These are phyloP conservation scores for Microcebus lehilahytsara DNA, from an alignment of 2,113 vertebrate species.

Conservation along the genomic window DNA sequence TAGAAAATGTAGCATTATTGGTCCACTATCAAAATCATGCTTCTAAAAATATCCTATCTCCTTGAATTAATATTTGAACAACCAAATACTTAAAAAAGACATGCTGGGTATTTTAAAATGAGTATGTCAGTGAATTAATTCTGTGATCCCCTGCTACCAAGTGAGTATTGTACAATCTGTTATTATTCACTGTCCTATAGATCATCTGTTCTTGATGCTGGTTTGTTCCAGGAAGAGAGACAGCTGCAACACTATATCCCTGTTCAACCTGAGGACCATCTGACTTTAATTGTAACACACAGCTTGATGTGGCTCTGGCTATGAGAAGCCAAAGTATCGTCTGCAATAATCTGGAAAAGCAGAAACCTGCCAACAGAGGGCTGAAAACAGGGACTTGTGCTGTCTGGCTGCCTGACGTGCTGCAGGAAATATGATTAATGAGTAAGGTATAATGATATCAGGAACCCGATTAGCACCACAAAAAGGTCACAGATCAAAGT, in stretches of 20 bases:
- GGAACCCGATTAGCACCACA: slow-evolving; percentile 94
- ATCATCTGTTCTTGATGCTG: slow-evolving; percentile 85
- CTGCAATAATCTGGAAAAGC: slow-evolving; percentile 88
- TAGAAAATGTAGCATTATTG: background rate
- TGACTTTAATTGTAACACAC: slow-evolving; percentile 91
- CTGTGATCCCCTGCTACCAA: slow-evolving; percentile 82
- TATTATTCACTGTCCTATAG: slow-evolving; percentile 84
- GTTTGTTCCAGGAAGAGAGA: slow-evolving; percentile 86
- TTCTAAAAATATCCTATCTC: slow-evolving; percentile 27
- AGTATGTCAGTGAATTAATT: slow-evolving; percentile 84
- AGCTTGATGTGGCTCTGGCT: slow-evolving; percentile 89
- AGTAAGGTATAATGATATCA: slow-evolving; percentile 94
- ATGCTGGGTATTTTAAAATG: slow-evolving; percentile 77
- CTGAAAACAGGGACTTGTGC: slow-evolving; percentile 83
- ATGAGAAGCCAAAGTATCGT: slow-evolving; percentile 87
- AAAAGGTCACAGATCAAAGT: slow-evolving; percentile 96
- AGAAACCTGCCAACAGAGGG: slow-evolving; percentile 87
- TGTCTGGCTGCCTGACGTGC: slow-evolving; percentile 86
- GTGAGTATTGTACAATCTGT: slow-evolving; percentile 84
- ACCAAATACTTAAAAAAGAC: slow-evolving; percentile 72
- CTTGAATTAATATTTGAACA: slow-evolving; percentile 68
- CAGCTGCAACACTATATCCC: slow-evolving; percentile 89
- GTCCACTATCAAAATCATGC: slow-evolving; percentile 67
- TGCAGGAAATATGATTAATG: slow-evolving; percentile 96
- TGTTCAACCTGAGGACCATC: slow-evolving; percentile 89